Evolutionary conservation across 2,113 vertebrate species (phyloP), one percentile per base, ranked within the genome.

Genomic region (Syrmaticus mikado): DNA sequence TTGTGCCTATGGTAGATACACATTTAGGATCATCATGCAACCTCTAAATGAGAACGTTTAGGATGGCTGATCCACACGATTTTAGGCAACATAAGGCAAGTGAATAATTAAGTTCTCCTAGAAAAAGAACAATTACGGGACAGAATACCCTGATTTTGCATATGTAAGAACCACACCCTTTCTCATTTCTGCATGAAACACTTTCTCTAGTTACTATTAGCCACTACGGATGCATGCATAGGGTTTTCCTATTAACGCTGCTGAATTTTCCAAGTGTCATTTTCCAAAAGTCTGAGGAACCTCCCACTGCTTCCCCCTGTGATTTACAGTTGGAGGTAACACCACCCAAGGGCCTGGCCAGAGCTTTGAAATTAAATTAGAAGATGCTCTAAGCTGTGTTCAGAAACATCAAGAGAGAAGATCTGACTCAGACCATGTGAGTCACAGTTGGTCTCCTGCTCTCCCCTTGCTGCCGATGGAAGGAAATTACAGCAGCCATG

Each of bases 261-360:
- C 71, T 68, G 11, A 72, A 93, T 28, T 96, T 94, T 95, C 92
- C 91, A 52, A 88, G 79, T 21, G 70, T 90, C 60, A 18, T 73
- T 80, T 67, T 41, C 60, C 92, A 41, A 8, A 40, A 85, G 73
- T 10, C 12, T 3, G 57, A 79, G 91, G 76, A 87, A 62, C 82
- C 82, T 82, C 87, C 79, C 77, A 18, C 52, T 57, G 67, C 41
- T 90, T 48, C 60, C 91, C 80, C 8, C 65, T 5, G 81, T 52
- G 3, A 70, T 45, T 80, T 32, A 45, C 75, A 34, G 80, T 8
- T 30, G 89, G 4, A 28, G 57, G 80, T 46, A 53, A 25, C 91
- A n/a, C 10, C 77, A 50, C 82, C 82, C 78, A 15, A 64, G 78
- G 30, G 25, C 57, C 81, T 45, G 34, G 87, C 55, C 82, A 16